Base-by-base conservation (phyloP, 1,140 invertebrate species). In the Hyles euphorbiae region DNA sequence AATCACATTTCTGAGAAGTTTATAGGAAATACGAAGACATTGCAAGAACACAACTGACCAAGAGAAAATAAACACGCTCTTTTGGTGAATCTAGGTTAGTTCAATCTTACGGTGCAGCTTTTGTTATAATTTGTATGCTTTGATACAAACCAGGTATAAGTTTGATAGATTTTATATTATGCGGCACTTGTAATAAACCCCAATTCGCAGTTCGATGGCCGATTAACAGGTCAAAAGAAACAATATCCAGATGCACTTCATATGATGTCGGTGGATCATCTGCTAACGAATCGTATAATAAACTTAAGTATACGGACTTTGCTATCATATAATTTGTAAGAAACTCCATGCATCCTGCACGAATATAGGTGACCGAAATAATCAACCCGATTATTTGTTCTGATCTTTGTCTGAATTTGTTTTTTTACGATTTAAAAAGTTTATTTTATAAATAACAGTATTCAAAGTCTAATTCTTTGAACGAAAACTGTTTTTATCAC, bases 201-300 rank as follows among this genome's bases (percentile, higher is more conserved):
- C 56, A 56, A 56, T 55, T 33, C 51, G 44, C 22, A 62, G 64
- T 62, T 67, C 64, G 46, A 60, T 51, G 60, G 49, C 56, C 53
- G 22, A 53, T 8, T 40, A 22, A 22, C 45, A 10, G 53, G 33
- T 55, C 43, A 34, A 34, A 50, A 46, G 43, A 47, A 58, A 56
- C 34, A 48, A 48, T 58, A 53, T 46, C 54, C 63, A 65, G 58
- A 60, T 46, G 46, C 46, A 50, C 50, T 11, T 47, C 34, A 34
- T 10, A 34, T 34, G 22, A 8, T 33, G 50, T 33, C 22, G 48
- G 34, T 50, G 33, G 48, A 3, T 50, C 48, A 32, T 52, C 33
- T 12, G 34, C 33, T 52, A 22, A 52, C 22, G 10, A 52, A 52
- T 34, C 33, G 34, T 52, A 52, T 50, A 50, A 22, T 22, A 22